Base-by-base conservation (phyloP, 2,888 invertebrate species). In the Leucoma salicis region DNA sequence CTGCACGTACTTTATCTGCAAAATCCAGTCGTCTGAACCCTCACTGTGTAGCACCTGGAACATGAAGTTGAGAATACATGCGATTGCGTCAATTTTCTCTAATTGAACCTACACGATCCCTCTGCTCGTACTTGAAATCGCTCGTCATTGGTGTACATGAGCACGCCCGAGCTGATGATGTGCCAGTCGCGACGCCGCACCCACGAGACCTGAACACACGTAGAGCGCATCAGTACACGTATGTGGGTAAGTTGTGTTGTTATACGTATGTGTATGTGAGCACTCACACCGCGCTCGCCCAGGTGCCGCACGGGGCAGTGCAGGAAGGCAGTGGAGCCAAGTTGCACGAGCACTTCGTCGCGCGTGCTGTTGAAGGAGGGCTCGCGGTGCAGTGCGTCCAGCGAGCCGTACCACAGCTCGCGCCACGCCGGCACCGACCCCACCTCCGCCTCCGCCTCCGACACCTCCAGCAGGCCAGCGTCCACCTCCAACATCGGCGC, bases 1-100 rank as follows among this genome's bases (percentile, higher is more conserved):
- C 84, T 97, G 96, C 57, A 97, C 96, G 85, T 96, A 97, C 88
- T 97, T 97, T 84, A 97, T 96, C 90, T 97, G 97, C 60, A 97
- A 91, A 36, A 96, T 96, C 97, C 97, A 97, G 87, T 97, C 97
- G 80, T 97, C 97, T 14, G 96, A 95, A 38, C 96, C 95, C 74
- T 97, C 96, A 38, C 94, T 93, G 79, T 97, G 97, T 53, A 96
- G 91, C 57, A 94, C 93, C 88, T 90, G 77, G 3, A 67, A 7
- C 8, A 27, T 27, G 8, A 3, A 27, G 8, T 10, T n/a, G n/a
- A n/a, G 27, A 73, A 24, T 13, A n/a, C n/a, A n/a, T n/a, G n/a
- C n/a, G n/a, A n/a, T n/a, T n/a, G n/a, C n/a, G n/a, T n/a, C n/a
- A n/a, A n/a, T n/a, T n/a, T n/a, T n/a, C n/a, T n/a, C n/a, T n/a